A percentile compares a stretch with the other conserved stretches of the same genome.
These are phyloP conservation scores for Liodrosophila aerea DNA, from an alignment of 2,888 invertebrate genomes.

Conservation along the genomic window DNA sequence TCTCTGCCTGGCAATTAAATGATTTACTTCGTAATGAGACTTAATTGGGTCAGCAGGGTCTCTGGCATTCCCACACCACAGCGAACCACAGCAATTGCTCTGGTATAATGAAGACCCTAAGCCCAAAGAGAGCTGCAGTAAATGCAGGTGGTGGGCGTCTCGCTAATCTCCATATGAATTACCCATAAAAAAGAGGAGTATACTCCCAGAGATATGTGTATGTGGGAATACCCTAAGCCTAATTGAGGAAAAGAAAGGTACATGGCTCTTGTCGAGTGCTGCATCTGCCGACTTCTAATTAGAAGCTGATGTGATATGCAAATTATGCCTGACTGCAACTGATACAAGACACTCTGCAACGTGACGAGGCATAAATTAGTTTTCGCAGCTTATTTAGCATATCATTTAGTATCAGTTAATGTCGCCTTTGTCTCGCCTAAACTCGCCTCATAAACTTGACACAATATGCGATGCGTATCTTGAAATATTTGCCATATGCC, in stretches of 20 bases:
- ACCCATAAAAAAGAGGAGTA: constrained; percentile 18
- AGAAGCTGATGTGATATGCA: background rate
- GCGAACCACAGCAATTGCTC: background rate
- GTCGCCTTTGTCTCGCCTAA: background rate
- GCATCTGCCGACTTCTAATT: background rate
- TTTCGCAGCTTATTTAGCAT: background rate
- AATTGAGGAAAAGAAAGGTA: constrained; percentile 10
- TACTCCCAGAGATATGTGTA: constrained; percentile 12
- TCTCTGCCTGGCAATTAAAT: constrained; percentile 43
- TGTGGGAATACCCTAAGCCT: constrained; percentile 16
- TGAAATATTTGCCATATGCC: no score
- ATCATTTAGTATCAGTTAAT: constrained; percentile 1
- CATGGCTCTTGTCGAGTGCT: no score
- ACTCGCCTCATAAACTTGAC: constrained; percentile 1
- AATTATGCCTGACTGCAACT: no score
- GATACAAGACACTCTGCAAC: constrained; percentile 1
- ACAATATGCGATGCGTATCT: no score
- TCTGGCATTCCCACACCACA: constrained; percentile 34
- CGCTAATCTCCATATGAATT: constrained; percentile 34
- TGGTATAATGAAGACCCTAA: background rate
- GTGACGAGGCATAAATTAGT: constrained; percentile 23
- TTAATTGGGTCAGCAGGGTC: constrained; percentile 65
- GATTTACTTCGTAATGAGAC: constrained; percentile 55
- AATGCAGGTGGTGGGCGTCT: constrained; percentile 37
- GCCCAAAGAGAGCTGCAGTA: constrained; percentile 13